Base-by-base conservation (phyloP, 2,113 vertebrate species). In the Barnardius zonarius region DNA sequence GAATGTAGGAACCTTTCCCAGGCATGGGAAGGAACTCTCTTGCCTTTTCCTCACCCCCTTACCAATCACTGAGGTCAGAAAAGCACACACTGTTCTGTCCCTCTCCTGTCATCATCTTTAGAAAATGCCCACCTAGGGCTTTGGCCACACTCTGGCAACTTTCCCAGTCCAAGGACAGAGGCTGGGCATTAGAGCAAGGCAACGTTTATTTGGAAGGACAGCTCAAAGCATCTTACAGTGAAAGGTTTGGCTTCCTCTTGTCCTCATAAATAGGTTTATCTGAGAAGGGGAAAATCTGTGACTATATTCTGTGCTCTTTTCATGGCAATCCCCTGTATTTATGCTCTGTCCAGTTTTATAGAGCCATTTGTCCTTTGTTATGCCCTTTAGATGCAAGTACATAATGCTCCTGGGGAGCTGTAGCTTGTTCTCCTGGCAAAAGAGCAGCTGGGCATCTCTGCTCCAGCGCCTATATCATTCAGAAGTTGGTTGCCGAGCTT, bases 101-200 rank as follows among this genome's bases (percentile, higher is more conserved):
- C 39, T 81, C 64, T 84, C 55, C 30, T 33, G 10, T 68, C 77
- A 55, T 72, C 88, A 23, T 86, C 89, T 68, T 84, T 52, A 92
- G 55, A 84, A 92, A 92, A 87, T 4, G 35, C 75, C 78, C 35
- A 52, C 69, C 86, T 86, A 79, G 74, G 95, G 57, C 62, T 91
- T 91, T 85, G 81, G 57, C 83, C 91, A 89, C 68, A 68, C 48
- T 87, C 82, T 89, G 86, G 89, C 89, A 95, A 48, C 44, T 49
- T 91, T 95, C 93, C 93, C 83, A 95, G 83, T 7, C 62, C 64
- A 89, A 93, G 83, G 90, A 94, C 63, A 3, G 79, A 92, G 81
- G 30, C 52, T 20, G 4, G 74, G 44, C 77, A 66, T 48, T 94
- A 92, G 5, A 87, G 69, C 69, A 85, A 82, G 33, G 74, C 48